phyloP scores from a whole-genome alignment of 64 coral and sea anemone species.

The Dendronephthya gigantea region DNA sequence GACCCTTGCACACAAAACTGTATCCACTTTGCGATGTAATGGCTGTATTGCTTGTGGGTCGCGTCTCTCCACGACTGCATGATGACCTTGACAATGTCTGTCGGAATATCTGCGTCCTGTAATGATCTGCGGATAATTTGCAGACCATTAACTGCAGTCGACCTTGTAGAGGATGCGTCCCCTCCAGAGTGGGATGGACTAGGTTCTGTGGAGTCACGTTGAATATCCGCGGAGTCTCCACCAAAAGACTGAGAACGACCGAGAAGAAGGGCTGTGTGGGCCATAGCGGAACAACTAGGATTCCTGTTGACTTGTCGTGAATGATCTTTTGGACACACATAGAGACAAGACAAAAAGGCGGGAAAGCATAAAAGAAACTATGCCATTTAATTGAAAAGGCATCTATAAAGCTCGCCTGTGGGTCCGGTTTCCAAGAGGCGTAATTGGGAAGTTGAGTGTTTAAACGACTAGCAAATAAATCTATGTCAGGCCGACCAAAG shows the following conservation, averaged over 20 bases:
- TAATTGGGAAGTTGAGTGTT: constrained; percentile 14
- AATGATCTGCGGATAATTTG: constrained; percentile 15
- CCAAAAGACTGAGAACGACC: too few relatives aligned
- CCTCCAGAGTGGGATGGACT: too few relatives aligned
- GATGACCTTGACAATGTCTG: too few relatives aligned
- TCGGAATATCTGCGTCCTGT: background rate
- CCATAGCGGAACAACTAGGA: background rate
- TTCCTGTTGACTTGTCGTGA: constrained; percentile 20
- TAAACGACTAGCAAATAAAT: constrained; percentile 35
- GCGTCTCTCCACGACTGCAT: too few relatives aligned
- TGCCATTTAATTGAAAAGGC: constrained; percentile 39
- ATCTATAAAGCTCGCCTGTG: constrained; percentile 33
- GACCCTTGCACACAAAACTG: too few relatives aligned
- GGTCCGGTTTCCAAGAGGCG: constrained; percentile 40
- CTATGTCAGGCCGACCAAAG: constrained; percentile 3
- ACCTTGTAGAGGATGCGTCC: too few relatives aligned
- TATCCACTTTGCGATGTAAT: too few relatives aligned
- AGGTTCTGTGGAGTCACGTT: too few relatives aligned
- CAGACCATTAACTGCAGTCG: background rate
- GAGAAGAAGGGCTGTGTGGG: too few relatives aligned
- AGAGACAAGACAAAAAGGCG: constrained; percentile 26
- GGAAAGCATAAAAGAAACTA: constrained; percentile 42
- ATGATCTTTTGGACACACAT: constrained; percentile 33
- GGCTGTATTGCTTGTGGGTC: too few relatives aligned
- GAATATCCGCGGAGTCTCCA: too few relatives aligned